Evolutionary conservation across 2,888 invertebrate species (phyloP).

Genomic region (Lasioglossum malachurum): DNA sequence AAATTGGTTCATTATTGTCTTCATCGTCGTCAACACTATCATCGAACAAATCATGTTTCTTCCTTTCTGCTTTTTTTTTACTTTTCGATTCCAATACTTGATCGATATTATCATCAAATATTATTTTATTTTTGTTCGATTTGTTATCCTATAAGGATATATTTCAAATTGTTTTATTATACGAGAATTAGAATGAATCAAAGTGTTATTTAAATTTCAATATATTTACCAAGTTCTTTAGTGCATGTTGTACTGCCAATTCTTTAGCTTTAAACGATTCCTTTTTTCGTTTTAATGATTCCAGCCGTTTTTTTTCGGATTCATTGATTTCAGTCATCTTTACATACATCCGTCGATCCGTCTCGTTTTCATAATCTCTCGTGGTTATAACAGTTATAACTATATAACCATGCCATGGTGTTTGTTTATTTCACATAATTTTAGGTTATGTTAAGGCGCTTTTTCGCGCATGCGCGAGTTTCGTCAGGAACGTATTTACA

Average conservation of each 20-base stretch:
- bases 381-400: too few species aligned
- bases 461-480: too few species aligned
- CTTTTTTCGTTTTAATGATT: conserved; percentile 89
- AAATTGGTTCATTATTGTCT: conserved; percentile 86
- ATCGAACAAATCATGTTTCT: conserved; percentile 75
- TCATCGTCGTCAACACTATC: conserved; percentile 86
- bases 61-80: conserved; percentile 58
- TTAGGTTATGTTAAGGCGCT: conserved; percentile 3
- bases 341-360: neutral
- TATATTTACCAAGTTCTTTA: conserved; percentile 87
- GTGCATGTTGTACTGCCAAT: conserved; percentile 88
- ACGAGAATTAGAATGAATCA: conserved; percentile 1
- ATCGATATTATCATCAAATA: conserved; percentile 86
- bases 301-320: conserved; percentile 86
- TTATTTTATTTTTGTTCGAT: conserved; percentile 87
- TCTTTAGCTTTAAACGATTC: conserved; percentile 89
- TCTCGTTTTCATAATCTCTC: neutral
- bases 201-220: conserved; percentile 5
- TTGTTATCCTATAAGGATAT: conserved; percentile 61
- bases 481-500: too few species aligned
- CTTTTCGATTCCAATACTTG: conserved; percentile 60
- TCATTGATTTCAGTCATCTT: conserved; percentile 44
- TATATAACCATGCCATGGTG: neutral
- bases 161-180: neutral
- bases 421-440: neutral